Evolutionary conservation across 2,888 invertebrate species (phyloP).

Genomic region (Catocala sponsa): DNA sequence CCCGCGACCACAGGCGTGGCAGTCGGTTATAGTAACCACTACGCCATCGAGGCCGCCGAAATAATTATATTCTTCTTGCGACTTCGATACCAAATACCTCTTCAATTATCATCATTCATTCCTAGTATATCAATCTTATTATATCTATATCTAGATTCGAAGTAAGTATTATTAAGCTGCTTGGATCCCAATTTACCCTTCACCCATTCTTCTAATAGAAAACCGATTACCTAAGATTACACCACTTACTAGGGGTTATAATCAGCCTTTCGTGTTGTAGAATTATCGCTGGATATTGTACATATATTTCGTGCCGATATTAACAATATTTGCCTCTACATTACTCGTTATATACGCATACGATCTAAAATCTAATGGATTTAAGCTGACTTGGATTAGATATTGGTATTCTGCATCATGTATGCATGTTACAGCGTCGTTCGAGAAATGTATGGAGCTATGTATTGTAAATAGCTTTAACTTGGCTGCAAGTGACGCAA

Average conservation of each 20-base stretch:
- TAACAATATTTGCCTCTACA: constrained; percentile 7
- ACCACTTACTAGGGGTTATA: not conserved
- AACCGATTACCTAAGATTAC: not conserved
- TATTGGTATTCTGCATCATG: not conserved
- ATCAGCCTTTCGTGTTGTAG: not conserved
- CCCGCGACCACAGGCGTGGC: too few relatives aligned
- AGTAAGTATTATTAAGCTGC: too few relatives aligned
- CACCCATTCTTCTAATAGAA: not conserved
- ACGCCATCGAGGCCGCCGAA: too few relatives aligned
- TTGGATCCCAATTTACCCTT: not conserved
- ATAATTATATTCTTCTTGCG: too few relatives aligned
- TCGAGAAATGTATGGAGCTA: not conserved
- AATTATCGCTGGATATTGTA: constrained; percentile 6
- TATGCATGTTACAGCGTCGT: not conserved
- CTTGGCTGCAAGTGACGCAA: too few relatives aligned
- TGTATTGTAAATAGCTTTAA: not conserved
- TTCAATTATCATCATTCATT: too few relatives aligned
- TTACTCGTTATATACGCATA: not conserved
- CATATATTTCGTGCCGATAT: not conserved
- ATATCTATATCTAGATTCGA: too few relatives aligned
- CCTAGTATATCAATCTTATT: too few relatives aligned
- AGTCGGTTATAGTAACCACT: too few relatives aligned
- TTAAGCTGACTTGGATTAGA: not conserved
- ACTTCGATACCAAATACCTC: too few relatives aligned
- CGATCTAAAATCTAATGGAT: constrained; percentile 2